Conservation (phyloP, 2,888 invertebrate genomes). For the Acleris holmiana region DNA sequence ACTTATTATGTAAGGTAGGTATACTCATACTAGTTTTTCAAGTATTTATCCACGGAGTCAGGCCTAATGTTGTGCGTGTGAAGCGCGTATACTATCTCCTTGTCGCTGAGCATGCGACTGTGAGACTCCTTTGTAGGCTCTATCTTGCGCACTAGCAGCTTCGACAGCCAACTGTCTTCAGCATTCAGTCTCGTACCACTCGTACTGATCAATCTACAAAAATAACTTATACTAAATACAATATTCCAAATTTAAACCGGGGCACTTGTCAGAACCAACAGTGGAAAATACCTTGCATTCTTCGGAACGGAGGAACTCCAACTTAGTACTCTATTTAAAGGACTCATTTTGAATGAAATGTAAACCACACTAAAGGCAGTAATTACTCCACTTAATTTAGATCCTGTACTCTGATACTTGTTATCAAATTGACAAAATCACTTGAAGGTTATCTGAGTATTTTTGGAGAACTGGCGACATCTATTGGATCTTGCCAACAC, state of each 20-base stretch:
- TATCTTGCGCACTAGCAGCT: slow-evolving; percentile 94
- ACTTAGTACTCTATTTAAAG: slow-evolving; percentile 66
- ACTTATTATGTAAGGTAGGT: slow-evolving; percentile 45
- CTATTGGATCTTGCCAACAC: slow-evolving; percentile 47
- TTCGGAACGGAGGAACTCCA: slow-evolving; percentile 66
- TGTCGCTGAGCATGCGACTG: slow-evolving; percentile 97
- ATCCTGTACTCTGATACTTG: slow-evolving; percentile 52
- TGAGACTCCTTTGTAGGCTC: slow-evolving; percentile 98
- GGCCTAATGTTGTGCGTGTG: slow-evolving; percentile 98
- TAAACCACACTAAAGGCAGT: slow-evolving; percentile 42
- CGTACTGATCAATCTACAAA: slow-evolving; percentile 73
- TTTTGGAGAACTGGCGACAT: slow-evolving; percentile 62
- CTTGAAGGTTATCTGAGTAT: slow-evolving; percentile 82
- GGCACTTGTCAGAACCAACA: slow-evolving; percentile 37
- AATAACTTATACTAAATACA: slow-evolving; percentile 52
- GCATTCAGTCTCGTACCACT: slow-evolving; percentile 67
- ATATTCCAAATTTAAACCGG: slow-evolving; percentile 55
- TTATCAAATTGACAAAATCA: slow-evolving; percentile 82
- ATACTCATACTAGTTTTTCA: slow-evolving; percentile 94
- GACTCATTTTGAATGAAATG: slow-evolving; percentile 63
- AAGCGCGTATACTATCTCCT: slow-evolving; percentile 97
- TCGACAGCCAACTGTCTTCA: slow-evolving; percentile 94
- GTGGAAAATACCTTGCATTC: slow-evolving; percentile 65
- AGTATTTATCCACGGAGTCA: slow-evolving; percentile 93
- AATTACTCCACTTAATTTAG: slow-evolving; percentile 45